phyloP scores from a whole-genome alignment of 30 jellyfish, hydroid and myxozoan genomes.

The Mastigias papua region DNA sequence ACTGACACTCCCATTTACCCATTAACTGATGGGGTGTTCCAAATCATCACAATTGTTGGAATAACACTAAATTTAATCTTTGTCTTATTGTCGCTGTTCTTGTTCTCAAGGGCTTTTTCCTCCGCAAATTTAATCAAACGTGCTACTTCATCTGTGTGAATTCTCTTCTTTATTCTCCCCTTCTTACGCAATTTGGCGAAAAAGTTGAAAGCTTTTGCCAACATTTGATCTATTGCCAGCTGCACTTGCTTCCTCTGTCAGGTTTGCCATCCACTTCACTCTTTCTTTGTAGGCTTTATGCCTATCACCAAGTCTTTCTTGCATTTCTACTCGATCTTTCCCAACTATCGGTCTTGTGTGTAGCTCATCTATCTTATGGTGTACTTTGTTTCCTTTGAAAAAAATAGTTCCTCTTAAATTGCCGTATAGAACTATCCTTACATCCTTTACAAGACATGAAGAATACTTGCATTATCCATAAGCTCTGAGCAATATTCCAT shows the following conservation, averaged over 20 bases:
- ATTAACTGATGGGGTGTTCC: neutral
- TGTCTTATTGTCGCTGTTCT: neutral
- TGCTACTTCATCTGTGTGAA: neutral
- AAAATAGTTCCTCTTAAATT: neutral
- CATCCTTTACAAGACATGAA: neutral
- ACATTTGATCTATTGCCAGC: neutral
- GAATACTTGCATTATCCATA: neutral
- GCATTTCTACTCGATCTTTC: neutral
- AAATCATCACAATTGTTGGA: neutral
- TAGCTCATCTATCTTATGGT: neutral
- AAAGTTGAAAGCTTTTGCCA: neutral
- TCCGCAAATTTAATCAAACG: neutral
- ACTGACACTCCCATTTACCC: constrained; percentile 8
- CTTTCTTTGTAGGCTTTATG: neutral
- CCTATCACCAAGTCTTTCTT: neutral
- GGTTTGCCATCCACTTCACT: neutral
- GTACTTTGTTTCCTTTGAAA: neutral
- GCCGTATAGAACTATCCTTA: neutral
- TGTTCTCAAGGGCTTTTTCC: neutral
- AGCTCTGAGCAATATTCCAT: neutral
- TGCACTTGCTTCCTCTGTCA: neutral
- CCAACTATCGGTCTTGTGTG: neutral
- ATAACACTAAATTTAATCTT: neutral
- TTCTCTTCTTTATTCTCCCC: neutral
- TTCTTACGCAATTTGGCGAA: neutral